Evolutionary conservation across 2,797 vertebrate genomes (phyloP).

Genomic region (Gobio occitaniae): DNA sequence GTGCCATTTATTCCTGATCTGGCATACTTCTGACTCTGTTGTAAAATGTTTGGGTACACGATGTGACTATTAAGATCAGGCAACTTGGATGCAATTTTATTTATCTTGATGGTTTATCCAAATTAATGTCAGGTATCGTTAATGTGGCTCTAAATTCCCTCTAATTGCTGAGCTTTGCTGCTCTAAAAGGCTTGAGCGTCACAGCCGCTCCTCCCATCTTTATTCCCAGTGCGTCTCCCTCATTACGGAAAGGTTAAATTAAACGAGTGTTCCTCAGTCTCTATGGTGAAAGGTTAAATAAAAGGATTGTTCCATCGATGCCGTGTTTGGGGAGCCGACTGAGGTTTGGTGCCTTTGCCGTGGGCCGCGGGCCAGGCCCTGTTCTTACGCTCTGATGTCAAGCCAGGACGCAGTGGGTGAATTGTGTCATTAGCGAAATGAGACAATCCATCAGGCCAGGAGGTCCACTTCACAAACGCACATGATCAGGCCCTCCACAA

Average conservation of each 20-base stretch:
- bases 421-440: slow-evolving; percentile 59
- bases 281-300: slow-evolving; percentile 57
- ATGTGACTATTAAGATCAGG: neutral
- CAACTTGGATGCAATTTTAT: slow-evolving; percentile 12
- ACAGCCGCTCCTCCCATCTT: slow-evolving; percentile 37
- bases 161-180: slow-evolving; percentile 22
- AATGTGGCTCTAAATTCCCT: neutral
- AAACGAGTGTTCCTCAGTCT: slow-evolving; percentile 52
- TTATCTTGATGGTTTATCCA: slow-evolving; percentile 30
- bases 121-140: slow-evolving; percentile 34
- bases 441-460: slow-evolving; percentile 52
- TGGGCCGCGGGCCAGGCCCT: slow-evolving; percentile 43
- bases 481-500: slow-evolving; percentile 24
- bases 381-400: slow-evolving; percentile 51
- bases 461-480: slow-evolving; percentile 53
- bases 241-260: slow-evolving; percentile 62
- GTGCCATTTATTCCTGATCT: neutral
- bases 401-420: slow-evolving; percentile 54
- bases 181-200: slow-evolving; percentile 44
- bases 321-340: slow-evolving; percentile 37
- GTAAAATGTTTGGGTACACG: neutral
- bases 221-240: slow-evolving; percentile 39
- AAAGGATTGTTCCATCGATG: slow-evolving; percentile 47
- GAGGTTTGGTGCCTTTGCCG: slow-evolving; percentile 31
- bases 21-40: neutral